Evolutionary conservation across 2,113 vertebrate species (phyloP).

Genomic region (Candoia aspera): DNA sequence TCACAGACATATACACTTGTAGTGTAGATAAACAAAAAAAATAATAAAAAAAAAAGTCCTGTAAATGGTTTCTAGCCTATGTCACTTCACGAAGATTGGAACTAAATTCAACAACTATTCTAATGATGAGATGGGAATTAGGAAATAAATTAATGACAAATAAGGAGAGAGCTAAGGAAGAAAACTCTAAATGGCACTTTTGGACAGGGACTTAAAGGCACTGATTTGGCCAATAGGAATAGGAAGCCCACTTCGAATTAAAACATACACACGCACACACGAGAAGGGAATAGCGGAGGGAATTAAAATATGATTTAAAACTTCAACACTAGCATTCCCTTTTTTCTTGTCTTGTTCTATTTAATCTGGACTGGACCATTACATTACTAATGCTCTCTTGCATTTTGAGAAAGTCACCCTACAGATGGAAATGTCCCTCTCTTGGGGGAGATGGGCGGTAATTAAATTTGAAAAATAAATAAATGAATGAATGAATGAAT

Average conservation of each 20-base stretch:
- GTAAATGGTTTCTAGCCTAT: background rate
- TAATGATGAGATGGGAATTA: background rate
- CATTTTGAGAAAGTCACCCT: too few relatives aligned
- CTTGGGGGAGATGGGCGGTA: too few relatives aligned
- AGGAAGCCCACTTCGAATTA: background rate
- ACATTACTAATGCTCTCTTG: background rate
- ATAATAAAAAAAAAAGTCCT: too few relatives aligned
- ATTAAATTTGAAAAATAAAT: too few relatives aligned
- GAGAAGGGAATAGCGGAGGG: background rate
- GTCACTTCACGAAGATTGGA: background rate
- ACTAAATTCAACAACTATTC: background rate
- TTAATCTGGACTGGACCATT: background rate
- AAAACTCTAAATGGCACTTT: background rate
- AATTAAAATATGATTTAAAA: background rate
- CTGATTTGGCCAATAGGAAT: background rate
- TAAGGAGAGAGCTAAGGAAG: background rate
- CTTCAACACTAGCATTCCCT: too few relatives aligned
- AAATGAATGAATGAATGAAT: too few relatives aligned
- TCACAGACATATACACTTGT: slow-evolving; percentile 18
- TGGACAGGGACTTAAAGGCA: background rate
- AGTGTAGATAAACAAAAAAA: too few relatives aligned
- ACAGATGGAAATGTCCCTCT: background rate
- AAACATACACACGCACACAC: too few relatives aligned
- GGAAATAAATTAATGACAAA: background rate
- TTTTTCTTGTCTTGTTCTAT: background rate